phyloP scores from a whole-genome alignment of 2,797 vertebrate genomes.

The Pteropus rufus region DNA sequence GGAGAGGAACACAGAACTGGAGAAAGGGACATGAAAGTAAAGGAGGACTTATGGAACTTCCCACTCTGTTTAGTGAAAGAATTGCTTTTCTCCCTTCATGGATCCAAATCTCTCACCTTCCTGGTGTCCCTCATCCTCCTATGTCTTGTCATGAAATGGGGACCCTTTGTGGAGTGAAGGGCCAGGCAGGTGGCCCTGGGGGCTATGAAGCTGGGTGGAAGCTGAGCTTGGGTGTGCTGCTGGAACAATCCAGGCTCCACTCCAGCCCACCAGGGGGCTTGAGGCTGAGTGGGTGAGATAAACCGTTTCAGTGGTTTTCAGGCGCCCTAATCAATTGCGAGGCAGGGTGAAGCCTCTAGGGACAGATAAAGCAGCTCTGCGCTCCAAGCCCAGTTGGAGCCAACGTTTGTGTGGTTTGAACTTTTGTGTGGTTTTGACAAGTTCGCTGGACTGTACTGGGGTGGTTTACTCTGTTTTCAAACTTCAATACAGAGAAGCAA shows the following conservation, averaged over 20 bases:
- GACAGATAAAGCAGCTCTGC: slow-evolving; percentile 46
- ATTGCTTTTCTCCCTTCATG: background rate
- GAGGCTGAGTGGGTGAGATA: slow-evolving; percentile 35
- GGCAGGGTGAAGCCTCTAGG: slow-evolving; percentile 16
- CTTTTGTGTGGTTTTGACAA: slow-evolving; percentile 58
- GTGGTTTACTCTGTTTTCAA: background rate
- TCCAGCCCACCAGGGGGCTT: background rate
- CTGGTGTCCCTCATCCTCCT: background rate
- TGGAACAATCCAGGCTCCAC: slow-evolving; percentile 33
- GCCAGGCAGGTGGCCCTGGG: background rate
- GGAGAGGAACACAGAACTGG: background rate
- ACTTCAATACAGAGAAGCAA: background rate
- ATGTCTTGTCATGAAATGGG: background rate
- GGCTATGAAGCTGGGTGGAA: background rate
- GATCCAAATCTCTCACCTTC: background rate
- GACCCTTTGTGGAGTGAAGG: background rate
- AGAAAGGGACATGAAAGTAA: background rate
- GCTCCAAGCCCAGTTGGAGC: slow-evolving; percentile 2
- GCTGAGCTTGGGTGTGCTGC: background rate
- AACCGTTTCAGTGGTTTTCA: slow-evolving; percentile 49
- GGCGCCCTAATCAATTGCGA: slow-evolving; percentile 39
- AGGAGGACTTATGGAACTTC: background rate
- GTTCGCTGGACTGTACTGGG: background rate
- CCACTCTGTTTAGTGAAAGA: background rate
- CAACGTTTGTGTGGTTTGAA: slow-evolving; percentile 48